A percentile compares a stretch with the other conserved stretches of the same genome.
Evolutionary conservation across 2,797 vertebrate genomes (phyloP).

Genomic region (Melanotaenia pygmaea): DNA sequence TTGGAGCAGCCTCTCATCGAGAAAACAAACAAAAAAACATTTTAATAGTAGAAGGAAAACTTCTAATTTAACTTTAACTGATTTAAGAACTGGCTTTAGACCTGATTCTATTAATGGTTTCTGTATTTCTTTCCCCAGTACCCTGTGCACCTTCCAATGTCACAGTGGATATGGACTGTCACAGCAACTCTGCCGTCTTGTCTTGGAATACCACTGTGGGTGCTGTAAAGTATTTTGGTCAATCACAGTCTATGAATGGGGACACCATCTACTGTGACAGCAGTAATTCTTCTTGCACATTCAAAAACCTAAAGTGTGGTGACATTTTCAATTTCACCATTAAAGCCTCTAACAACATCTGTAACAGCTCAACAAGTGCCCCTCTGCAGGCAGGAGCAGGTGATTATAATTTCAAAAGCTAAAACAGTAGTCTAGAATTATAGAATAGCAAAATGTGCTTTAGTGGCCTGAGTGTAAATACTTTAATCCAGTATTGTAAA

Average conservation of each 20-base stretch:
- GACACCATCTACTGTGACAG: conserved; percentile 64
- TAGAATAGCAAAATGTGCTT: not conserved
- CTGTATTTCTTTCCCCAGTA: conserved; percentile 60
- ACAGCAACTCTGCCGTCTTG: conserved; percentile 66
- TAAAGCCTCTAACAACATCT: conserved; percentile 70
- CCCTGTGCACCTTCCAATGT: conserved; percentile 78
- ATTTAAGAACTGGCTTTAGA: not conserved
- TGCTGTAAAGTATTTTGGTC: conserved; percentile 68
- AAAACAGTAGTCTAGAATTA: not conserved
- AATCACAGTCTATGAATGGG: conserved; percentile 48
- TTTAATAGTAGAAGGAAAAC: not conserved
- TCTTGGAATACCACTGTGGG: conserved; percentile 75
- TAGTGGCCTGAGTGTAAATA: not conserved
- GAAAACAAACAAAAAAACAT: not conserved
- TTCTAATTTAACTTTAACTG: too few relatives aligned
- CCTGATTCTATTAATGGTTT: not conserved
- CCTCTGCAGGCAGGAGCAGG: conserved; percentile 76
- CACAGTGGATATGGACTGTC: conserved; percentile 70
- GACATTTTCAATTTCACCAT: conserved; percentile 80
- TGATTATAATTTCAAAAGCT: conserved; percentile 42
- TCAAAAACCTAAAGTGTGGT: conserved; percentile 77
- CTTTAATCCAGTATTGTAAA: not conserved
- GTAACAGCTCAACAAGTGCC: conserved; percentile 76
- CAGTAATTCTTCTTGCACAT: conserved; percentile 61
- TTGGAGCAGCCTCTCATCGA: not conserved